Conservation (phyloP, 2,797 vertebrate species). For the Salarias fasciatus region DNA sequence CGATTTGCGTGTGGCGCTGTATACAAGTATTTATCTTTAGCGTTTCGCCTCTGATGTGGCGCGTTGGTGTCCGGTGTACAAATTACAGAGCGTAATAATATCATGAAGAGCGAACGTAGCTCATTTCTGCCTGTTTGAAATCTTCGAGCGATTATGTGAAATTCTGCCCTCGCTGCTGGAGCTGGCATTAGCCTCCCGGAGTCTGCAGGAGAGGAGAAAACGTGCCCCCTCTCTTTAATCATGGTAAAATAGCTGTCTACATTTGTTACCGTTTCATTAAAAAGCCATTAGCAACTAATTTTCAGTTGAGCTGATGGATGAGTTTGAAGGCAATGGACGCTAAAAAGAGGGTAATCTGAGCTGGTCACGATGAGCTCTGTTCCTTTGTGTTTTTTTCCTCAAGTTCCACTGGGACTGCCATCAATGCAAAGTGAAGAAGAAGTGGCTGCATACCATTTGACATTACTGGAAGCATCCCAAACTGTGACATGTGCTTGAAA, state of each 20-base stretch:
- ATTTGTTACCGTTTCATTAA: conserved; percentile 82
- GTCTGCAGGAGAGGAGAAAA: conserved; percentile 46
- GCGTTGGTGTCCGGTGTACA: conserved; percentile 9
- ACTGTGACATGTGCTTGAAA: conserved; percentile 60
- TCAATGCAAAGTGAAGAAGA: conserved; percentile 60
- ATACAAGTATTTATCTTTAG: conserved; percentile 9
- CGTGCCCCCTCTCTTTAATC: conserved; percentile 73
- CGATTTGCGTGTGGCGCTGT: conserved; percentile 10
- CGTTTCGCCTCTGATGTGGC: not conserved
- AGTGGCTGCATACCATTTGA: conserved; percentile 63
- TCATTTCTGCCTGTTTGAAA: conserved; percentile 2
- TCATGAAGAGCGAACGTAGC: conserved; percentile 4
- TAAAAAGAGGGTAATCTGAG: conserved; percentile 66
- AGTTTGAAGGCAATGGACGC: conserved; percentile 54
- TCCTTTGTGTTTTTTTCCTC: conserved; percentile 25
- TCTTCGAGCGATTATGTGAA: conserved; percentile 25
- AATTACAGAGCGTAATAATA: not conserved
- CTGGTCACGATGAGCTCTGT: conserved; percentile 56
- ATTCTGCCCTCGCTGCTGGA: conserved; percentile 17
- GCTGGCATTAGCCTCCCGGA: conserved; percentile 22
- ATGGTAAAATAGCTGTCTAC: conserved; percentile 72
- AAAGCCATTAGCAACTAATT: conserved; percentile 77
- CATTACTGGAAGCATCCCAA: conserved; percentile 63
- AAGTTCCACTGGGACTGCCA: conserved; percentile 56
- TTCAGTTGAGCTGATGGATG: conserved; percentile 72